Evolutionary conservation across 1,140 invertebrate genomes (phyloP), one percentile per base, ranked within the genome.

Genomic region (Holcopasites calliopsidis): DNA sequence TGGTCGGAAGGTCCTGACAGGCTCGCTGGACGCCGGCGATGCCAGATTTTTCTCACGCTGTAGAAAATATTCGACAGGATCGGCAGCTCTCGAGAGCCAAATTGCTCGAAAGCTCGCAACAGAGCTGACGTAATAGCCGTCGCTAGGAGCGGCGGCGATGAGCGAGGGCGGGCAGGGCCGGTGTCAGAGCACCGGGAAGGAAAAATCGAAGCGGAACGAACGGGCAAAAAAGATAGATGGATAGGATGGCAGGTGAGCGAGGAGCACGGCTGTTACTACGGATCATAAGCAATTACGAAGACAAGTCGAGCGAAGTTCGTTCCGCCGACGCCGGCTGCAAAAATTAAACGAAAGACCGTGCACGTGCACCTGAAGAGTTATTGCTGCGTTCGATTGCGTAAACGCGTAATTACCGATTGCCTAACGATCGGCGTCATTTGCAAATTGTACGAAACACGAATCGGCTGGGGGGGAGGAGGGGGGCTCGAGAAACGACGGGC

Each of bases 211-310:
- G 16, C 5, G 60, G 4, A 28, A 44, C 40, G 60, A 62, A 40
- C 35, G 35, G 7, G 23, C 2, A 8, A 18, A n/a, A 28, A 44
- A n/a, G 38, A 61, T 28, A 23, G 58, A 42, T 28, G 18, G 38
- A n/a, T 40, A 31, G 28, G 28, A 55, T 55, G 21, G 13, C n/a
- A 49, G 5, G 3, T n/a, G 11, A 31, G 26, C 2, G 8, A 28
- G 28, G 40, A 44, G 40, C 60, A 13, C 26, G 26, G 42, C 40
- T 21, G 18, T 62, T 42, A 6, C 16, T 8, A 42, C 3, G 38
- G 58, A 42, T 61, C 38, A 61, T 62, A 44, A 62, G 60, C 40
- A 62, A 62, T 62, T 62, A 62, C 40, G 60, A 28, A 31, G 60
- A 31, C 28, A 62, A 44, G 60, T 44, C 38, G 60, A 62, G 23